Conservation (phyloP, 2,797 vertebrate species). For the Hippocampus kuda region DNA sequence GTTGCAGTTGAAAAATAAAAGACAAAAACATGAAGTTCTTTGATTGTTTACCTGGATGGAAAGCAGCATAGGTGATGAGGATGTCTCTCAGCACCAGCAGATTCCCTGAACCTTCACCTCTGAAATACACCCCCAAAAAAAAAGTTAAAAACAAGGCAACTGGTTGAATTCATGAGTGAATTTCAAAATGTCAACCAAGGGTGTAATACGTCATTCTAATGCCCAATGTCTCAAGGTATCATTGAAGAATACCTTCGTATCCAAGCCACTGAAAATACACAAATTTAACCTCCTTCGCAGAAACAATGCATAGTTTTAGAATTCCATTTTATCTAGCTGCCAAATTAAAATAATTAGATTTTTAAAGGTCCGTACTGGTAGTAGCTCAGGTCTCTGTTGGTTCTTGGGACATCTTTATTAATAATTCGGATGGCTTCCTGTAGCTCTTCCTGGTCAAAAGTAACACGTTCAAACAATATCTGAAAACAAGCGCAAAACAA, state of each 20-base stretch:
- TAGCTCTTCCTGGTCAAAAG: conserved; percentile 62
- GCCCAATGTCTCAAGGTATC: too few species aligned
- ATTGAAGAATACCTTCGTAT: too few species aligned
- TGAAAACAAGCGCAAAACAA: conserved; percentile 20
- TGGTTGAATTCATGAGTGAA: neutral
- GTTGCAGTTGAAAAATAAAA: neutral
- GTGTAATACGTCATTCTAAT: neutral
- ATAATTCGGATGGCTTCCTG: conserved; percentile 71
- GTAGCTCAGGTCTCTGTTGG: conserved; percentile 66
- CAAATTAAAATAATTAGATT: neutral
- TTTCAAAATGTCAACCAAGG: neutral
- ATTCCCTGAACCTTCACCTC: conserved; percentile 64
- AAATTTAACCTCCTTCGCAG: too few species aligned
- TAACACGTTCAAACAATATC: conserved; percentile 67
- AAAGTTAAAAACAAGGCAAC: neutral
- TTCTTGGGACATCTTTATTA: conserved; percentile 72
- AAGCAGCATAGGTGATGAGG: conserved; percentile 72
- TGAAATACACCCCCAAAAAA: conserved; percentile 30
- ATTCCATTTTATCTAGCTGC: neutral
- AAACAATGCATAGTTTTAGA: too few species aligned
- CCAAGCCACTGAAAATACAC: too few species aligned
- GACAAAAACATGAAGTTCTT: neutral
- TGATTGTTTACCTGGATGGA: conserved; percentile 61
- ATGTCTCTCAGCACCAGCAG: conserved; percentile 68
- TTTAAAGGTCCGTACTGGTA: conserved; percentile 55